A percentile compares a stretch with the other conserved stretches of the same genome.
These are phyloP conservation scores for Sebastes trivittatus DNA, from an alignment of 2,797 vertebrate species.

Conservation along the genomic window DNA sequence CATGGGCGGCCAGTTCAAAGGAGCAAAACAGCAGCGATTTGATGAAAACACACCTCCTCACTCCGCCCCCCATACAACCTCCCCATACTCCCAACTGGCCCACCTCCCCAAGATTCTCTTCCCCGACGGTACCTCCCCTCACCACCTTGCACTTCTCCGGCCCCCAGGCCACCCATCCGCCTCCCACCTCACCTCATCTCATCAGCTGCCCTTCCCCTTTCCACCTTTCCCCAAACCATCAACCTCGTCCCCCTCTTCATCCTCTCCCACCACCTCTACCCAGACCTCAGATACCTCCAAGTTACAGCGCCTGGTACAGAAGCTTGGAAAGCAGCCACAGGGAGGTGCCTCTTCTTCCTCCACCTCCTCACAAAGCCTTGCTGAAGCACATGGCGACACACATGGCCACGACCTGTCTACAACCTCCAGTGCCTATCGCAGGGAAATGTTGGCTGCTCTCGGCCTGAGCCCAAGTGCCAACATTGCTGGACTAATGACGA, in stretches of 20 bases:
- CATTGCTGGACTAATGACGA: constrained; percentile 33
- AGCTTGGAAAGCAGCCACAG: constrained; percentile 88
- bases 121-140: constrained; percentile 78
- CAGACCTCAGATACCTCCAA: constrained; percentile 91
- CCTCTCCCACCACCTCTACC: constrained; percentile 75
- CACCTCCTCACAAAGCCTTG: constrained; percentile 53
- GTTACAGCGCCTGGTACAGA: constrained; percentile 91
- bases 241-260: constrained; percentile 76
- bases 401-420: constrained; percentile 75
- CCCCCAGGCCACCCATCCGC: constrained; percentile 69
- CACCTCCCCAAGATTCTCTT: constrained; percentile 87
- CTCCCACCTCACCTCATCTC: constrained; percentile 79
- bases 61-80: constrained; percentile 73
- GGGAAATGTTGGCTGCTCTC: constrained; percentile 85
- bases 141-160: constrained; percentile 81
- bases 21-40: constrained; percentile 83
- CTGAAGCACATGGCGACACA: constrained; percentile 64
- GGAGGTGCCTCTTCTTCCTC: constrained; percentile 56
- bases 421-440: constrained; percentile 77
- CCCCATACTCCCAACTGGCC: constrained; percentile 83
- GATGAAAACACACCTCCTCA: constrained; percentile 87
- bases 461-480: constrained; percentile 80
- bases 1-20: constrained; percentile 78
- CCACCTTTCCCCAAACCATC: constrained; percentile 84
- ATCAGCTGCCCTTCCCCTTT: constrained; percentile 83